A percentile compares a stretch with the other conserved stretches of the same genome.
Evolutionary conservation across 1,140 invertebrate genomes (phyloP).

Genomic region (Heliconius hewitsoni): DNA sequence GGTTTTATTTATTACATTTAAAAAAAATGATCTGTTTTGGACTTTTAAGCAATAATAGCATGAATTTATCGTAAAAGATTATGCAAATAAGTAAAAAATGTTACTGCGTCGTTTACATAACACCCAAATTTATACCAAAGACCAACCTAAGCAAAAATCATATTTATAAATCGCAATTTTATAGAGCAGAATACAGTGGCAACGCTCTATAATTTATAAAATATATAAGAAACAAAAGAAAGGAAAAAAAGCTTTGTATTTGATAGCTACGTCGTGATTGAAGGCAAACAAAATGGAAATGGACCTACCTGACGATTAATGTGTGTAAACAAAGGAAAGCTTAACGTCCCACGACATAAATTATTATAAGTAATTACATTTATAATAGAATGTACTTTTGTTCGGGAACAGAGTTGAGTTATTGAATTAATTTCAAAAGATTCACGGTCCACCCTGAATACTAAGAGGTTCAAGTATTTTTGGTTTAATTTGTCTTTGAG

Average conservation of each 20-base stretch:
- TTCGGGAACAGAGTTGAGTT: slow-evolving; percentile 65
- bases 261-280: not conserved
- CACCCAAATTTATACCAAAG: not conserved
- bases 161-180: not conserved
- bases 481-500: slow-evolving; percentile 49
- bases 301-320: slow-evolving; percentile 1
- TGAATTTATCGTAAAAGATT: too few relatives aligned
- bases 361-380: slow-evolving; percentile 10
- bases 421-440: slow-evolving; percentile 74
- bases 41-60: too few relatives aligned
- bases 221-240: not conserved
- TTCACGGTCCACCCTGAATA: slow-evolving; percentile 62
- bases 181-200: not conserved
- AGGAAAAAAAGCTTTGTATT: not conserved
- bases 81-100: not conserved
- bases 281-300: not conserved
- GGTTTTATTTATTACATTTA: too few relatives aligned
- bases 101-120: not conserved
- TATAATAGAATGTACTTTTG: slow-evolving; percentile 42
- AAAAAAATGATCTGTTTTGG: too few relatives aligned
- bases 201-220: not conserved
- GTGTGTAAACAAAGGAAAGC: slow-evolving; percentile 9
- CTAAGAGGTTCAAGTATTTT: slow-evolving; percentile 70
- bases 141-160: not conserved
- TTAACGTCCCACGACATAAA: not conserved